Evolutionary conservation across 2,888 invertebrate genomes (phyloP).

Genomic region (Acleris emargana): DNA sequence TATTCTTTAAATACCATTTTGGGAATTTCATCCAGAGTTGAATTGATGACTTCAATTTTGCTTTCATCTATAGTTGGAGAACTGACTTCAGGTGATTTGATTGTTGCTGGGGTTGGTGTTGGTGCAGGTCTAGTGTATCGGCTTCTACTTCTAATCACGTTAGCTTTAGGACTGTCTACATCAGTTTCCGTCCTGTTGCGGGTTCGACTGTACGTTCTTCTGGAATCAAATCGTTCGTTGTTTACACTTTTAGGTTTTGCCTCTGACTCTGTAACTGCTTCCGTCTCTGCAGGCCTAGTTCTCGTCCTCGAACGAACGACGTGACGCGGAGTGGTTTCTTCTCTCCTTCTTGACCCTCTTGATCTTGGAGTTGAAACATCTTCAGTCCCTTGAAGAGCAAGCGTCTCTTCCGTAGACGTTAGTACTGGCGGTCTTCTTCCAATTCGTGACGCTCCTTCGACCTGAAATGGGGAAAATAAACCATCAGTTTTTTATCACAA

Average conservation of each 20-base stretch:
- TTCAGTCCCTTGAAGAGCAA: slow-evolving; percentile 49
- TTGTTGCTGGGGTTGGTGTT: slow-evolving; percentile 43
- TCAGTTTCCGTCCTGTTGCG: slow-evolving; percentile 57
- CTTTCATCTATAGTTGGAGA: slow-evolving; percentile 56
- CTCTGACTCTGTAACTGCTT: slow-evolving; percentile 47
- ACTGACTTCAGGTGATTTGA: slow-evolving; percentile 50
- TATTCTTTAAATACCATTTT: slow-evolving; percentile 56
- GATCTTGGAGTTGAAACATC: slow-evolving; percentile 62
- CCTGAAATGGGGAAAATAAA: slow-evolving; percentile 56
- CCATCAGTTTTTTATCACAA: background rate
- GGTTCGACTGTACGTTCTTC: slow-evolving; percentile 65
- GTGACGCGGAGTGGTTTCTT: slow-evolving; percentile 56
- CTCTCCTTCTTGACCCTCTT: slow-evolving; percentile 61
- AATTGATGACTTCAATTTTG: slow-evolving; percentile 61
- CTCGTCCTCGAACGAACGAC: slow-evolving; percentile 57
- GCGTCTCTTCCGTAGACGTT: slow-evolving; percentile 51
- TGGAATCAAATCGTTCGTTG: slow-evolving; percentile 71
- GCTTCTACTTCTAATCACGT: slow-evolving; percentile 53
- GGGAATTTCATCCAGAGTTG: slow-evolving; percentile 58
- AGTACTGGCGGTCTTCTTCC: slow-evolving; percentile 61
- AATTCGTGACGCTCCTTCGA: slow-evolving; percentile 59
- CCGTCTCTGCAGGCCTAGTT: slow-evolving; percentile 51
- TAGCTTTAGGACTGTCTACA: slow-evolving; percentile 56
- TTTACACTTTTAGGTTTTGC: slow-evolving; percentile 50
- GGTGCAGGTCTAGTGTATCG: slow-evolving; percentile 47